A percentile compares a stretch with the other conserved stretches of the same genome.
phyloP scores from a whole-genome alignment of 2,888 invertebrate genomes.

The Gerosis bhagava region DNA sequence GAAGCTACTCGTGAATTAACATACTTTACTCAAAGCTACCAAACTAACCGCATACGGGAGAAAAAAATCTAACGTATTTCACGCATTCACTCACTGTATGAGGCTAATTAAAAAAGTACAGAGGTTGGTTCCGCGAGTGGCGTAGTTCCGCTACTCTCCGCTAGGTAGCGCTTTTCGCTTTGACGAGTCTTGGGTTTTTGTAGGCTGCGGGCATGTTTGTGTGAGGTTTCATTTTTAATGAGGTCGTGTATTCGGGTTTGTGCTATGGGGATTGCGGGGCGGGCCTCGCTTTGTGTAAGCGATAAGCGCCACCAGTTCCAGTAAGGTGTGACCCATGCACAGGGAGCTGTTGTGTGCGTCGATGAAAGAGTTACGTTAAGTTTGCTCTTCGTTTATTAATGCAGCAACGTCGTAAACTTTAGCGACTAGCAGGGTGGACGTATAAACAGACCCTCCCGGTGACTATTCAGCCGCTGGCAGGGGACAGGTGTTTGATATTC shows the following conservation, averaged over 20 bases:
- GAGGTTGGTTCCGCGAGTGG: slow-evolving; percentile 73
- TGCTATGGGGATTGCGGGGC: slow-evolving; percentile 54
- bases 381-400: slow-evolving; percentile 67
- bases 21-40: slow-evolving; percentile 77
- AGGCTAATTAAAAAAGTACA: slow-evolving; percentile 80
- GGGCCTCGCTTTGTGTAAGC: slow-evolving; percentile 54
- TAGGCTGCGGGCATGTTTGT: slow-evolving; percentile 58
- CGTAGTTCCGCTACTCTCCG: slow-evolving; percentile 78
- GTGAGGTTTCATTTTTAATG: slow-evolving; percentile 76
- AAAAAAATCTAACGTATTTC: slow-evolving; percentile 71
- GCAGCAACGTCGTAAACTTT: slow-evolving; percentile 36
- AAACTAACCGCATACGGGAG: slow-evolving; percentile 71
- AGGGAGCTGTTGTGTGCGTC: slow-evolving; percentile 51
- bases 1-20: slow-evolving; percentile 72
- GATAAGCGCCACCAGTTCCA: slow-evolving; percentile 39
- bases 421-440: slow-evolving; percentile 24
- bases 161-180: slow-evolving; percentile 72
- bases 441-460: slow-evolving; percentile 15
- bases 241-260: slow-evolving; percentile 71
- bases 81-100: slow-evolving; percentile 76
- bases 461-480: slow-evolving; percentile 14
- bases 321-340: slow-evolving; percentile 52
- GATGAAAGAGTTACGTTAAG: slow-evolving; percentile 65
- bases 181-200: slow-evolving; percentile 63
- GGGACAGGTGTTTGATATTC: slow-evolving; percentile 10